Evolutionary conservation across 2,113 vertebrate species (phyloP).

Genomic region (Eubucco bourcierii): DNA sequence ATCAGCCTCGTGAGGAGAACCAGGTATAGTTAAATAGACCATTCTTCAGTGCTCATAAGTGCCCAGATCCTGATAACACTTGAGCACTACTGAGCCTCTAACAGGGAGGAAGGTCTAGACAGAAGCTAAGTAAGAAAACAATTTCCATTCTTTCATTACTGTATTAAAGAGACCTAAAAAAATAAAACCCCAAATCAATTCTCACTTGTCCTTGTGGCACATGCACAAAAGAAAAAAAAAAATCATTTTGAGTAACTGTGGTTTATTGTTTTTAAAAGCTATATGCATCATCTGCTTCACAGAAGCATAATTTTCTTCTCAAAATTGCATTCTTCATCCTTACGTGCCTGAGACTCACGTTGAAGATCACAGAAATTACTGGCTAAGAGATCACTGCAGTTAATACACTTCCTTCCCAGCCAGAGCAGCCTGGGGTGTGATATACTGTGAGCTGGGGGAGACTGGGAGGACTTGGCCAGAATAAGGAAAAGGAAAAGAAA

Average conservation of each 20-base stretch:
- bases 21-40: slow-evolving; percentile 14
- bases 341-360: fast-evolving
- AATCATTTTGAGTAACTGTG: background rate
- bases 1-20: background rate
- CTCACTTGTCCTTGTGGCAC: slow-evolving; percentile 21
- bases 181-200: background rate
- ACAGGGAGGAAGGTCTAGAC: slow-evolving; percentile 11
- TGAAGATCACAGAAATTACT: background rate
- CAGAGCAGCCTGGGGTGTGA: background rate
- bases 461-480: fast-evolving
- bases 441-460: fast-evolving
- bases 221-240: background rate
- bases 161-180: background rate
- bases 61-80: slow-evolving; percentile 43
- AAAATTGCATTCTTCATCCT: background rate
- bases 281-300: background rate
- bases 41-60: slow-evolving; percentile 27
- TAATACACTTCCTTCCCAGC: background rate
- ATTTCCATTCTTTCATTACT: background rate
- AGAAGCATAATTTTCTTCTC: background rate
- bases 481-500: background rate
- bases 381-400: background rate
- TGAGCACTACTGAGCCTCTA: background rate
- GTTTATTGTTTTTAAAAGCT: slow-evolving; percentile 26
- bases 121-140: background rate